Evolutionary conservation across 2,797 vertebrate genomes (phyloP).

Genomic region (Numenius phaeopus): DNA sequence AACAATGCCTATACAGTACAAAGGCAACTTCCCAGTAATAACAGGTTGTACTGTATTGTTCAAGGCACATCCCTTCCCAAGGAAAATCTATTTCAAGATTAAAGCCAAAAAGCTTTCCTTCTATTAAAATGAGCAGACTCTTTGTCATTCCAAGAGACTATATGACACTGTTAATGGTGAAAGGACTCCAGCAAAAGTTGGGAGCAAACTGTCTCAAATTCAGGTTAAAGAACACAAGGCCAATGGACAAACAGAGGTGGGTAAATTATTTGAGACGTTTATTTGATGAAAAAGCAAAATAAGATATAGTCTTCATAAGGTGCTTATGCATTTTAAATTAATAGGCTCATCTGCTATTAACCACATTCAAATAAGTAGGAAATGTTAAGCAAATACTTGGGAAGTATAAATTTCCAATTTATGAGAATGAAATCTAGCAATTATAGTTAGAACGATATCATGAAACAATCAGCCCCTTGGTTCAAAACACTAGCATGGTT

Average conservation of each 20-base stretch:
- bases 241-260: background rate
- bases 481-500: background rate
- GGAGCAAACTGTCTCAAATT: background rate
- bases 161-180: background rate
- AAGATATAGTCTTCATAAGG: background rate
- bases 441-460: background rate
- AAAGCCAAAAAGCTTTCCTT: background rate
- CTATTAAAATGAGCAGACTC: background rate
- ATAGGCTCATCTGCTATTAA: background rate
- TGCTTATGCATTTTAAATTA: background rate
- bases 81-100: background rate
- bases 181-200: background rate
- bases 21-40: constrained; percentile 14
- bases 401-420: background rate
- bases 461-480: background rate
- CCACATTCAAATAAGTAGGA: background rate
- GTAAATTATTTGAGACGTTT: background rate
- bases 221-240: background rate
- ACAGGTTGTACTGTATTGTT: background rate
- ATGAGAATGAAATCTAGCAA: background rate
- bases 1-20: background rate
- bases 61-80: background rate
- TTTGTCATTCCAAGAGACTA: background rate
- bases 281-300: background rate
- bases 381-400: background rate